Evolutionary conservation across 2,888 invertebrate species (phyloP).

Genomic region (Drosophila meridionalis): DNA sequence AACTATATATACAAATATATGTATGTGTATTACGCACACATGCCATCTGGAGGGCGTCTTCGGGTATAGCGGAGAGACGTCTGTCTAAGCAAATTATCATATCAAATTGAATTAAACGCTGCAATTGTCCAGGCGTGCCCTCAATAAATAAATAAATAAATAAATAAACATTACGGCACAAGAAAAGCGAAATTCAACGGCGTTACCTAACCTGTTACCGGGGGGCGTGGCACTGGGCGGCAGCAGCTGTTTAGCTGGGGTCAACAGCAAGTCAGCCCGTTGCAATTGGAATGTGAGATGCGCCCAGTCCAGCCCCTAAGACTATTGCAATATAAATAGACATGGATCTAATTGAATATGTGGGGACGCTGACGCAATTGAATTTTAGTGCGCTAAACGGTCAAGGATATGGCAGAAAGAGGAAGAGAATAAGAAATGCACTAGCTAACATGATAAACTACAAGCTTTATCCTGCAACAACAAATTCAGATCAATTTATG

Average conservation of each 20-base stretch:
- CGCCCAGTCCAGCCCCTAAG: conserved; percentile 5
- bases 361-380: not conserved
- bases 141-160: conserved; percentile 62
- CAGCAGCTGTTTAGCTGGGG: conserved; percentile 1
- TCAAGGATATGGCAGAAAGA: not conserved
- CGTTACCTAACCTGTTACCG: conserved; percentile 17
- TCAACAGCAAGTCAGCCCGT: conserved; percentile 24
- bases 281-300: conserved; percentile 57
- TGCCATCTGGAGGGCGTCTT: not conserved
- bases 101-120: conserved; percentile 76
- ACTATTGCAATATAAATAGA: conserved; percentile 12
- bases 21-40: not conserved
- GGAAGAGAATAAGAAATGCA: not conserved
- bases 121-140: conserved; percentile 65
- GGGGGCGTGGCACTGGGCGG: not conserved
- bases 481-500: not conserved
- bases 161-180: conserved; percentile 60
- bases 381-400: not conserved
- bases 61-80: not conserved
- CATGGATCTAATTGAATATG: not conserved
- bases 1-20: not conserved
- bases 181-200: conserved; percentile 36
- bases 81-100: conserved; percentile 60
- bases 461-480: too few relatives aligned
- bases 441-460: too few relatives aligned